Evolutionary conservation across 1,140 invertebrate species (phyloP).

Genomic region (Formica selysi): DNA sequence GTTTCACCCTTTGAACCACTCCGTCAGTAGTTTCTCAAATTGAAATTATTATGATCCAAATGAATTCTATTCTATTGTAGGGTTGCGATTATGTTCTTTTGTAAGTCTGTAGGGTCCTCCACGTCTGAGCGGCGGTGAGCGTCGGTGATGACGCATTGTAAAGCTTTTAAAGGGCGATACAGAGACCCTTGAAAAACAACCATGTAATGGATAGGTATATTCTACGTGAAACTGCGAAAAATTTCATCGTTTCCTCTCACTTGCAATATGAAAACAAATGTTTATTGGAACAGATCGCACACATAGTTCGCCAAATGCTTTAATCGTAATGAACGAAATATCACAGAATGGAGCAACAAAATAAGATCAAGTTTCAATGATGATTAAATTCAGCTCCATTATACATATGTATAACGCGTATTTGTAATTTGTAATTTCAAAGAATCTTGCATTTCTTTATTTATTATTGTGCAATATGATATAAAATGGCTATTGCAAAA

Average conservation of each 20-base stretch:
- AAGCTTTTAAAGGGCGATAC: conserved; percentile 80
- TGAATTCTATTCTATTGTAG: conserved; percentile 82
- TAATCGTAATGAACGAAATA: conserved; percentile 7
- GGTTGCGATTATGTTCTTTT: conserved; percentile 84
- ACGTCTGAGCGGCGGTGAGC: conserved; percentile 77
- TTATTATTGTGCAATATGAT: too few relatives aligned
- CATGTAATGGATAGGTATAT: conserved; percentile 79
- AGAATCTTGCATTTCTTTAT: too few relatives aligned
- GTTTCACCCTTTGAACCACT: conserved; percentile 72
- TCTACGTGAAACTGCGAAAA: conserved; percentile 64
- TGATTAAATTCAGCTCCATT: too few relatives aligned
- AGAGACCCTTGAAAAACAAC: conserved; percentile 74
- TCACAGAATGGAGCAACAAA: background rate
- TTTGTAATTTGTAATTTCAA: too few relatives aligned
- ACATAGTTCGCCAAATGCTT: background rate
- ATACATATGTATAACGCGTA: too few relatives aligned
- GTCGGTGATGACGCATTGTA: conserved; percentile 83
- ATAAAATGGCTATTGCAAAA: too few relatives aligned
- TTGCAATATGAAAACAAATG: conserved; percentile 12
- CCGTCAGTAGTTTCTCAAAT: conserved; percentile 76
- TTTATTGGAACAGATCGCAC: conserved; percentile 22
- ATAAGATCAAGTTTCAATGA: too few relatives aligned
- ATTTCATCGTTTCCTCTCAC: conserved; percentile 39
- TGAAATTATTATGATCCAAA: conserved; percentile 84
- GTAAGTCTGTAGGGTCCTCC: conserved; percentile 80